Evolutionary conservation across 1,140 invertebrate species (phyloP).

Genomic region (Lordiphosa collinella): DNA sequence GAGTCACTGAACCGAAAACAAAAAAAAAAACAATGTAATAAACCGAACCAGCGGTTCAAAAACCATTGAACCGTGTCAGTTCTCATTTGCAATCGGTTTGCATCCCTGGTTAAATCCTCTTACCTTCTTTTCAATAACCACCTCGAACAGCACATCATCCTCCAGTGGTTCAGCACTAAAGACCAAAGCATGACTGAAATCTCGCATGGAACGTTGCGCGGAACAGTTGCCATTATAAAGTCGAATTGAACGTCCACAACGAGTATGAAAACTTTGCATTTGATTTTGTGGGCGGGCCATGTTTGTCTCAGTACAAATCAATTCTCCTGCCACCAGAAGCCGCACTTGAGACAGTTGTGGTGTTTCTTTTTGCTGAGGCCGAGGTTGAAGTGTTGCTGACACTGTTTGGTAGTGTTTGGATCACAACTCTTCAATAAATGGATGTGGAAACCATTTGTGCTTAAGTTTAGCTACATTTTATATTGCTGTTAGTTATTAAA

Average conservation of each 20-base stretch:
- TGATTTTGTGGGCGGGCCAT: slow-evolving; percentile 36
- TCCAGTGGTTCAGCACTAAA: slow-evolving; percentile 89
- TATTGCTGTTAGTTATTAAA: no score
- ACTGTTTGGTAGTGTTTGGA: neutral
- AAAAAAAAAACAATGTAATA: no score
- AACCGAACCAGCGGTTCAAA: no score
- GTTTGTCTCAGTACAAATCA: slow-evolving; percentile 26
- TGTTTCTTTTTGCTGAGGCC: no score
- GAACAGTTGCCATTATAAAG: slow-evolving; percentile 90
- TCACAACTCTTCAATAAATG: neutral
- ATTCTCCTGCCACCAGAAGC: slow-evolving; percentile 7
- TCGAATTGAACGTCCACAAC: slow-evolving; percentile 89
- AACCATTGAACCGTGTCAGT: no score
- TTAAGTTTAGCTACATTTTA: no score
- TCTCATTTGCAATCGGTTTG: no score
- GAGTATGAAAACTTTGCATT: slow-evolving; percentile 85
- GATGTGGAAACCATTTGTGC: neutral
- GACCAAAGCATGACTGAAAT: slow-evolving; percentile 92
- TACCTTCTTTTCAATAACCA: slow-evolving; percentile 93
- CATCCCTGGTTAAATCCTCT: no score
- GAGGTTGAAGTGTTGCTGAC: neutral
- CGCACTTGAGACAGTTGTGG: no score
- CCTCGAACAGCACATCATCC: slow-evolving; percentile 93
- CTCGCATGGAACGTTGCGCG: slow-evolving; percentile 87
- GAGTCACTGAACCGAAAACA: no score